Evolutionary conservation across 2,113 vertebrate genomes (phyloP).

Genomic region (Nesospiza acunhae): DNA sequence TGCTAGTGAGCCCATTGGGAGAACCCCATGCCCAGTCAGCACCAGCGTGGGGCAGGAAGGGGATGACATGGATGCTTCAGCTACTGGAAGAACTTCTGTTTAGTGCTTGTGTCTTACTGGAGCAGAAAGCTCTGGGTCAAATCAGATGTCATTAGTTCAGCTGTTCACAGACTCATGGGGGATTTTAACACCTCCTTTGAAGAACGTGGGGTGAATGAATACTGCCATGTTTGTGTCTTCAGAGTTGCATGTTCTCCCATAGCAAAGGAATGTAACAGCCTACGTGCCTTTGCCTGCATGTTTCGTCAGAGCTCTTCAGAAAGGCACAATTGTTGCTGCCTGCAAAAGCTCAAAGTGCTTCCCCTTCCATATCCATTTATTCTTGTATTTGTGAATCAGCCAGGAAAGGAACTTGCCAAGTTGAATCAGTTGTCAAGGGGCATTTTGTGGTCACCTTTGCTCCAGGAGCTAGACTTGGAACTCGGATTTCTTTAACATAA

Average conservation of each 20-base stretch:
- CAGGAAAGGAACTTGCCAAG: neutral
- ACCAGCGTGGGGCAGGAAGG: neutral
- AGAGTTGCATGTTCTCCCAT: accelerated
- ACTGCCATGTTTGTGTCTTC: neutral
- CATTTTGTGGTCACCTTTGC: neutral
- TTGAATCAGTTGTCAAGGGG: neutral
- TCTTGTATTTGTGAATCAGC: neutral
- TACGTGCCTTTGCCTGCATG: neutral
- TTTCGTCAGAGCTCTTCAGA: neutral
- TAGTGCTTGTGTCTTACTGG: neutral
- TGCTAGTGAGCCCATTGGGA: neutral
- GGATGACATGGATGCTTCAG: neutral
- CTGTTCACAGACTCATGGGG: neutral
- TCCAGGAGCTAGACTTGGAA: neutral
- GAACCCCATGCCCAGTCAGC: neutral
- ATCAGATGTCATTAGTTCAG: neutral
- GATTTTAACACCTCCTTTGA: neutral
- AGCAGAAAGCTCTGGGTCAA: neutral
- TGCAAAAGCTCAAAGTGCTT: neutral
- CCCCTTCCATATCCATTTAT: neutral
- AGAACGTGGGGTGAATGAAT: neutral
- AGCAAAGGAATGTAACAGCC: neutral
- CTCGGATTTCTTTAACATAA: neutral
- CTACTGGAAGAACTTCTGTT: neutral
- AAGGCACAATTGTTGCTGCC: neutral